Percentiles rank a stretch among this genome's conserved stretches.
phyloP scores from a whole-genome alignment of 2,113 vertebrate species.

The Syrmaticus mikado region DNA sequence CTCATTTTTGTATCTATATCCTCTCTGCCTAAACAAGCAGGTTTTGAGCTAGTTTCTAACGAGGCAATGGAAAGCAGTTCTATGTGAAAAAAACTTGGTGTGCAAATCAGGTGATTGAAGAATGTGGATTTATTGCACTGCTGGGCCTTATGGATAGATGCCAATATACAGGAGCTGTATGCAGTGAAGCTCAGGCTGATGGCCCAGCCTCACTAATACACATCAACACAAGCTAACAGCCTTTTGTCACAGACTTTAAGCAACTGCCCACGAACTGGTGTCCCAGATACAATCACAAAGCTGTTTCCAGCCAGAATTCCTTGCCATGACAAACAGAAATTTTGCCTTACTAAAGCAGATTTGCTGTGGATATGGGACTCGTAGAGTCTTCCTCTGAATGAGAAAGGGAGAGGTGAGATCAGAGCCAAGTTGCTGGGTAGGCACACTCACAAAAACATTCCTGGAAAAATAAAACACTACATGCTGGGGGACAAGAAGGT shows the following conservation, averaged over 20 bases:
- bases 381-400: background rate
- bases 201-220: background rate
- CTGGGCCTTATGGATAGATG: accelerated
- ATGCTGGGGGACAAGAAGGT: background rate
- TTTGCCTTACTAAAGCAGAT: background rate
- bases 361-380: background rate
- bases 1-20: background rate
- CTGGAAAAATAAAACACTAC: background rate
- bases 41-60: background rate
- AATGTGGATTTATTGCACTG: background rate
- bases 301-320: background rate
- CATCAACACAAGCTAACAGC: background rate
- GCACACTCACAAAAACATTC: background rate
- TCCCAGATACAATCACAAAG: background rate
- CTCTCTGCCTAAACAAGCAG: background rate
- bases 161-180: background rate
- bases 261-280: background rate
- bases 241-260: background rate
- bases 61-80: background rate
- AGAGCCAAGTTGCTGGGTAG: background rate
- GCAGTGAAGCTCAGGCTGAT: background rate
- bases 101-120: background rate
- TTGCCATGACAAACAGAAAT: background rate
- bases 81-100: background rate
- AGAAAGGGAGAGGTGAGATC: background rate